A percentile compares a stretch with the other conserved stretches of the same genome.
Evolutionary conservation across 2,888 invertebrate genomes (phyloP).

Genomic region (Lathronympha strigana): DNA sequence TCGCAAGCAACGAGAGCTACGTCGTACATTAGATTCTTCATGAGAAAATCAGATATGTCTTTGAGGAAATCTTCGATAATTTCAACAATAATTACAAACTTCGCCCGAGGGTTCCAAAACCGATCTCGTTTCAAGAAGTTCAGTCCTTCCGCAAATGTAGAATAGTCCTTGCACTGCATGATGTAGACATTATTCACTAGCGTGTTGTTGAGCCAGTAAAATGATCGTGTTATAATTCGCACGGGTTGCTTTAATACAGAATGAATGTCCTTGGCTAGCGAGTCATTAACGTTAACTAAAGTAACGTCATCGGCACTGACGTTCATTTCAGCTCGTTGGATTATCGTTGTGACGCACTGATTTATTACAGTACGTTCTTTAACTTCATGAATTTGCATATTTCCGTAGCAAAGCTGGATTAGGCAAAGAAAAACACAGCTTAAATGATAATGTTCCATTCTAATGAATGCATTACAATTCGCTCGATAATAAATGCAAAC

Average conservation of each 20-base stretch:
- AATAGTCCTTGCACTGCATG: constrained; percentile 47
- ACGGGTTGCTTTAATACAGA: constrained; percentile 40
- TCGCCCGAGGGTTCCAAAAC: constrained; percentile 55
- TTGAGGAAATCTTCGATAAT: constrained; percentile 43
- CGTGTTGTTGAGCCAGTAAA: constrained; percentile 45
- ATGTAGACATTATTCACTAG: constrained; percentile 49
- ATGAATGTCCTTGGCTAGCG: constrained; percentile 48
- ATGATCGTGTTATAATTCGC: constrained; percentile 49
- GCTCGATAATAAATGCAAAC: constrained; percentile 23
- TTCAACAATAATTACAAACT: constrained; percentile 53
- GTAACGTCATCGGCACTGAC: constrained; percentile 47
- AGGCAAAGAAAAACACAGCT: constrained; percentile 7
- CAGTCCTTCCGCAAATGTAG: constrained; percentile 49
- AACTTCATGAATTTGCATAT: constrained; percentile 9
- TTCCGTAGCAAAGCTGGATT: constrained; percentile 11
- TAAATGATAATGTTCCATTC: constrained; percentile 22
- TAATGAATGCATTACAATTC: constrained; percentile 5
- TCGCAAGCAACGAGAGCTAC: constrained; percentile 43
- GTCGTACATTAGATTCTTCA: constrained; percentile 49
- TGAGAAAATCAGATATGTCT: constrained; percentile 47
- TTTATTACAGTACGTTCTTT: constrained; percentile 4
- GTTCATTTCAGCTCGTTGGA: constrained; percentile 12
- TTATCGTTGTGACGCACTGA: constrained; percentile 23
- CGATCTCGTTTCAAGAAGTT: constrained; percentile 45
- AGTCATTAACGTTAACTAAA: constrained; percentile 48